Evolutionary conservation across 2,113 vertebrate genomes (phyloP).

Genomic region (Hippocampus comes): DNA sequence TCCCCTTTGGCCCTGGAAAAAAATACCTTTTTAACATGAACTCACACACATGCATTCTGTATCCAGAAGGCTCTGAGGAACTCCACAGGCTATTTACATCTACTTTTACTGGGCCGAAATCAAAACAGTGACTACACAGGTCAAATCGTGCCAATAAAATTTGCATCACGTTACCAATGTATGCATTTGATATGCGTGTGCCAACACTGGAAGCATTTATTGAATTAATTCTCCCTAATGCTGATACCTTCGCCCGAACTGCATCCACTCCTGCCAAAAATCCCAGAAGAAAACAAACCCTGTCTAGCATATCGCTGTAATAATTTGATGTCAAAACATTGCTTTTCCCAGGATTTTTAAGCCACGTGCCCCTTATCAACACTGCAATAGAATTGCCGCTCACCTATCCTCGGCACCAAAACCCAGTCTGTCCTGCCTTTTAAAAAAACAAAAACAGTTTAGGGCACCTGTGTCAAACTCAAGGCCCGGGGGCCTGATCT

Average conservation of each 20-base stretch:
- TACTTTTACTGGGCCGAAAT: conserved; percentile 22
- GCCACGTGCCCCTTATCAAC: too few relatives aligned
- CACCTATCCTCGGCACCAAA: neutral
- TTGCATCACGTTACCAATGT: conserved; percentile 1
- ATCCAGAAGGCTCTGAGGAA: conserved; percentile 4
- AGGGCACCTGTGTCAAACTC: too few relatives aligned
- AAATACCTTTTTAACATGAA: neutral
- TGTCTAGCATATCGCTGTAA: neutral
- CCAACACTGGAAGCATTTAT: conserved; percentile 25
- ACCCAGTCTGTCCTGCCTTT: too few relatives aligned
- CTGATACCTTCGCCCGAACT: neutral
- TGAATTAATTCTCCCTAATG: conserved; percentile 4
- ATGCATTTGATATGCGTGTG: neutral
- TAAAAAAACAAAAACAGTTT: too few relatives aligned
- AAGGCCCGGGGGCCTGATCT: too few relatives aligned
- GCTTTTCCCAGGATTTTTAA: neutral
- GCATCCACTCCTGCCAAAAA: neutral
- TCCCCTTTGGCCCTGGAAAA: neutral
- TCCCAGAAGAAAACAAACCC: neutral
- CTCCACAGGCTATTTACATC: conserved; percentile 14
- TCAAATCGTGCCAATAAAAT: conserved; percentile 19
- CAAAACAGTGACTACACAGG: conserved; percentile 11
- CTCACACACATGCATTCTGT: neutral
- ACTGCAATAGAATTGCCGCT: neutral
- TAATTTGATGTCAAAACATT: neutral